Evolutionary conservation across 1,140 invertebrate genomes (phyloP).

Genomic region (Trichogramma pretiosum): DNA sequence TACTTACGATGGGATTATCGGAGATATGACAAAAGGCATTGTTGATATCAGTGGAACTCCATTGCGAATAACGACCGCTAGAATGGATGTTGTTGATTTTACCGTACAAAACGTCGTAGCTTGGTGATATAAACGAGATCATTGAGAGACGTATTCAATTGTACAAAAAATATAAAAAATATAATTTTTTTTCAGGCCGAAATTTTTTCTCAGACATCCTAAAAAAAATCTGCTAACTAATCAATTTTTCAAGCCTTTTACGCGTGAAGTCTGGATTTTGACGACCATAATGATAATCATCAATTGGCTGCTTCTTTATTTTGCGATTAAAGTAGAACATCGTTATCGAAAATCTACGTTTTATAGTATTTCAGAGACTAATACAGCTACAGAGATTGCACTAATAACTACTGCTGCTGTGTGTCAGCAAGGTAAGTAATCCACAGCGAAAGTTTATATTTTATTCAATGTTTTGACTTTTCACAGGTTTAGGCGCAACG

Average conservation of each 20-base stretch:
- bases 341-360: slow-evolving; percentile 6
- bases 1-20: slow-evolving; percentile 60
- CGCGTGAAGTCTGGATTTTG: slow-evolving; percentile 25
- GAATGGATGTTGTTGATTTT: slow-evolving; percentile 51
- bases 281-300: slow-evolving; percentile 16
- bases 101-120: slow-evolving; percentile 32
- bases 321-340: slow-evolving; percentile 20
- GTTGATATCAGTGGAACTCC: slow-evolving; percentile 55
- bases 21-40: slow-evolving; percentile 47
- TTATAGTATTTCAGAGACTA: slow-evolving; percentile 6
- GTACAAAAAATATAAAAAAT: background rate
- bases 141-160: slow-evolving; percentile 47
- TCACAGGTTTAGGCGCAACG: slow-evolving; percentile 43
- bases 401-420: slow-evolving; percentile 40
- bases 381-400: slow-evolving; percentile 25
- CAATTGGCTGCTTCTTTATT: slow-evolving; percentile 23
- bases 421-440: slow-evolving; percentile 46
- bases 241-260: slow-evolving; percentile 34
- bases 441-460: background rate
- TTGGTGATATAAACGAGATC: background rate
- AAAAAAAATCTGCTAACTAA: slow-evolving; percentile 51
- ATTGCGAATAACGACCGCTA: slow-evolving; percentile 49
- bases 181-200: slow-evolving; percentile 33
- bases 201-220: slow-evolving; percentile 58
- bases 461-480: background rate